Evolutionary conservation across 2,113 vertebrate species (phyloP), one percentile per base, ranked within the genome.

Genomic region (Lycocorax pyrrhopterus): DNA sequence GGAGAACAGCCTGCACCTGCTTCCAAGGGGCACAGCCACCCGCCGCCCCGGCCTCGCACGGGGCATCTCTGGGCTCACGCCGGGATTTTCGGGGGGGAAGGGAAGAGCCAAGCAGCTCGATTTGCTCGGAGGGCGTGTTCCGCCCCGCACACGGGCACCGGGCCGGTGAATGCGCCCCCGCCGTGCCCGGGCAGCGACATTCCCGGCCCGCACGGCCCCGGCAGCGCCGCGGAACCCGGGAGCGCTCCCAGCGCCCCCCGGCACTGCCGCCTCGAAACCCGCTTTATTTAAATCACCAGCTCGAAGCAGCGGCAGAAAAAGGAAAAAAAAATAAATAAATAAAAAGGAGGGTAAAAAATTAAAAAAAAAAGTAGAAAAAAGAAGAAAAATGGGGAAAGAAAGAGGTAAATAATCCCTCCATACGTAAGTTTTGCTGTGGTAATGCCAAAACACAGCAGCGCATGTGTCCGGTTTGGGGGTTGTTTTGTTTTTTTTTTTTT

Each of bases 1-100:
- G 20, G 64, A 14, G 32, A 56, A 14, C n/a, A 13, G 35, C 60
- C 27, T 8, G 95, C 95, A 96, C 95, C 95, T 96, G 93, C 84
- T 66, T 7, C 71, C 55, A 1, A 7, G n/a, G 15, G 90, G 33
- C 49, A 47, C 26, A 3, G 5, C 9, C 49, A 5, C 4, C 7
- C 3, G 51, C 23, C 2, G 27, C 26, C 30, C 13, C 4, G 33
- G 11, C 35, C 49, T 55, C 8, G 3, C 29, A 1, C 1, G 21
- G 49, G 32, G 10, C 51, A 3, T 3, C 4, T 3, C 51, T 9
- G 4, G 1, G 35, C 49, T 44, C 49, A 3, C 10, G 4, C 4
- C 35, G 9, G 39, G 20, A 12, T 27, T 64, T 18, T 66, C 8
- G 47, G 44, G 6, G 12, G 0, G 49, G 17, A 7, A 19, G 15